phyloP scores from a whole-genome alignment of 2,113 vertebrate genomes.

The Tragulus kanchil region DNA sequence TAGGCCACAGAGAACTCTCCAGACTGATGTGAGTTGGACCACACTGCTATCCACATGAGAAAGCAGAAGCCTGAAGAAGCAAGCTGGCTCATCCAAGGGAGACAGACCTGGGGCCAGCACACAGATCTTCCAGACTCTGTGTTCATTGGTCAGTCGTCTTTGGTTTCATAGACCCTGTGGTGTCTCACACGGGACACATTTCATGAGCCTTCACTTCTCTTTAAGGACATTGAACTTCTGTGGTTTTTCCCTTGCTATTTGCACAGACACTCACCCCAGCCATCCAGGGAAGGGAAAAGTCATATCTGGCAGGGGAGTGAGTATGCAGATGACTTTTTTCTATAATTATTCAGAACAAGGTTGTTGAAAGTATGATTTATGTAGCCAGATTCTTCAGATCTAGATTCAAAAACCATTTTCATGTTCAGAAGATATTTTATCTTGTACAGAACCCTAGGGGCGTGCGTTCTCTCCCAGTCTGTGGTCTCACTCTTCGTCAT shows the following conservation, averaged over 20 bases:
- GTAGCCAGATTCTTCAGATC: slow-evolving; percentile 59
- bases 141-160: not conserved
- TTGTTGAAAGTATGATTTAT: slow-evolving; percentile 68
- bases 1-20: not conserved
- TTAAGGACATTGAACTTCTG: slow-evolving; percentile 60
- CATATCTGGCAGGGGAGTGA: slow-evolving; percentile 45
- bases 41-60: not conserved
- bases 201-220: not conserved
- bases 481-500: slow-evolving; percentile 25
- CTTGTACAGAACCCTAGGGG: not conserved
- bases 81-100: not conserved
- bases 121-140: not conserved
- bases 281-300: slow-evolving; percentile 65
- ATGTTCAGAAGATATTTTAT: slow-evolving; percentile 49
- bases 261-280: slow-evolving; percentile 60
- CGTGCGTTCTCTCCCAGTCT: not conserved
- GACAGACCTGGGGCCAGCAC: not conserved
- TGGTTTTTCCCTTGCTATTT: slow-evolving; percentile 56
- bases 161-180: not conserved
- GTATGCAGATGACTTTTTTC: slow-evolving; percentile 70
- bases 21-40: not conserved
- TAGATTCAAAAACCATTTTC: slow-evolving; percentile 55
- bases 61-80: not conserved
- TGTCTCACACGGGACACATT: not conserved
- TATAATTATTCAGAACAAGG: slow-evolving; percentile 67